Base-by-base conservation (phyloP, 2,888 invertebrate species). In the Nycteola revayana region DNA sequence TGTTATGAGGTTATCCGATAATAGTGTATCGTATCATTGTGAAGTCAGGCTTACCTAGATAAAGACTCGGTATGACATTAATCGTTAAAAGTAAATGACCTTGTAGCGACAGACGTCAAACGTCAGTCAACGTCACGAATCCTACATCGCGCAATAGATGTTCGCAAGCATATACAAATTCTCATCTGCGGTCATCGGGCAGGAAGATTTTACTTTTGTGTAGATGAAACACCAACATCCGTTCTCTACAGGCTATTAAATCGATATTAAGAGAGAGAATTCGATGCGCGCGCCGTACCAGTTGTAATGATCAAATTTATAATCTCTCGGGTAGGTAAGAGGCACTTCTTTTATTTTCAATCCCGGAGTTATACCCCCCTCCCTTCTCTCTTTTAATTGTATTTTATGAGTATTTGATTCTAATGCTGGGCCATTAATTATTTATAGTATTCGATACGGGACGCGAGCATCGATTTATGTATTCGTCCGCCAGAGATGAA, bases 371-470 rank as follows among this genome's bases (percentile, higher is more conserved):
- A 75, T 79, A 73, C 71, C 74, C 75, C 81, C 79, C 83, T 76
- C 81, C 73, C 70, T 80, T 83, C 76, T 82, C 73, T 71, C 81
- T 84, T 86, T 87, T 87, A 86, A 89, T 88, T 89, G 87, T 89
- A 86, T 88, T 89, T 89, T 87, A 87, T 87, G 87, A 84, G 85
- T 83, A 84, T 88, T 87, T 87, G 88, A 89, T 89, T 89, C 87
- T 87, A 87, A 88, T 88, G 76, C 76, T 60, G 72, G 77, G 68
- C 84, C 83, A 87, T 89, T 87, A 86, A 86, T 87, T 85, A 86
- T 87, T 85, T 82, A 86, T 83, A 85, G 82, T 83, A 83, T 86
- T 84, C 86, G 82, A 80, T 86, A 82, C 75, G 83, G 81, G 79
- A 81, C 73, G 75, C 72, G 72, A 71, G 69, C 70, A 73, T 79